Evolutionary conservation across 92 coral and sea anemone species (phyloP), one percentile per base, ranked within the genome.

Genomic region (Pocillopora meandrina): DNA sequence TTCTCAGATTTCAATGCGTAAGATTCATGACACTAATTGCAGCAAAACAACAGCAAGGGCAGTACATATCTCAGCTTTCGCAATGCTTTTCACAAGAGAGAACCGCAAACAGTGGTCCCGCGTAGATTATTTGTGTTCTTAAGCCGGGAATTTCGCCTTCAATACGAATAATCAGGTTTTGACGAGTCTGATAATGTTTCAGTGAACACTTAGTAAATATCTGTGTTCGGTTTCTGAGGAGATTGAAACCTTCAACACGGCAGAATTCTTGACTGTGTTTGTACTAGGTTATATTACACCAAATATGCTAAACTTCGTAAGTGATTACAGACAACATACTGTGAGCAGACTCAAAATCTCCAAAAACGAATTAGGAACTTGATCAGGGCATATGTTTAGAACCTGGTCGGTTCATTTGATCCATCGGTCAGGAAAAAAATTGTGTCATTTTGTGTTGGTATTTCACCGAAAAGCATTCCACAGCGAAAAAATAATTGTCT

Each of bases 211-310:
- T 33, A 12, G 47, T 2, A 6, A 14, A 36, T 35, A 36, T 70
- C 23, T 36, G 20, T 10, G 56, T 60, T 61, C 67, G 34, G 26
- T 59, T 59, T 10, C 19, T 61, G 80, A 33, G 69, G 52, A 14
- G 65, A 76, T 11, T 34, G 65, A 60, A 31, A 15, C 80, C 65
- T 62, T 74, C 80, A 76, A 76, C 68, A 55, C 63, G 12, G 34
- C 52, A 26, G 61, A 61, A 76, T 76, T 76, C 10, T 76, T 55
- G 36, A 33, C 56, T 59, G 31, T 62, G n/a, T 19, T 61, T 33
- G 16, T 42, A 21, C 21, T 61, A 56, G 69, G 64, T 76, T 76
- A 8, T 6, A 61, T 76, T 76, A 59, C 68, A 76, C 55, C 57
- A 76, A 76, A 76, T 70, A 70, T 59, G 80, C 13, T 17, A 57